Evolutionary conservation across 2,113 vertebrate species (phyloP), one percentile per base, ranked within the genome.

Genomic region (Ceuthmochares aereus): DNA sequence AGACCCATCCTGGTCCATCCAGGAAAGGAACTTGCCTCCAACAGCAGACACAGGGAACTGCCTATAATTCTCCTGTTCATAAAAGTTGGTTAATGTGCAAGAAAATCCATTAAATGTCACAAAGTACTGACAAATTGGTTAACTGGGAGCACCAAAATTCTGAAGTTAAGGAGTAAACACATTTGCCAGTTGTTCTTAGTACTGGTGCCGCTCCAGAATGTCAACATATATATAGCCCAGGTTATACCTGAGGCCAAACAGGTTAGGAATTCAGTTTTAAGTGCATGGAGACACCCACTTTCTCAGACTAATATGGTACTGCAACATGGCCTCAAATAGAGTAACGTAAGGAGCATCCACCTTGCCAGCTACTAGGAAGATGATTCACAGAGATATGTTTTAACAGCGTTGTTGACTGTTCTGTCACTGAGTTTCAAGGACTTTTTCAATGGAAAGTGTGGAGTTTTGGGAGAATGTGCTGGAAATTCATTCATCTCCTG

Each of bases 401-500:
- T 90, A 90, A 63, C 62, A 55, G 10, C 9, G 1, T 54, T 73
- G 42, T 74, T 92, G 80, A 70, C 69, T 93, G 29, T 59, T 95
- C 37, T 78, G 37, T 87, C 90, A 74, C 68, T 63, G 89, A 55
- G 43, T 63, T 56, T 84, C 55, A 78, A 67, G 36, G 37, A 75
- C 32, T 88, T 93, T 95, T 86, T 74, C 75, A 70, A 42, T 47
- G 37, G 72, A 37, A 95, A 68, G 26, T 20, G 34, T 36, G 49
- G 76, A 95, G 60, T 43, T 52, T 49, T 18, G 30, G 87, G 20
- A 87, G 69, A 96, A 43, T 13, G 37, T 54, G 30, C 47, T 81
- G 69, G 60, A 95, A 90, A 92, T 87, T 81, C 42, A 68, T 90
- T 92, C 52, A 75, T 86, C 47, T 72, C 32, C 73, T 89, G 68